phyloP scores from a whole-genome alignment of 2,113 vertebrate species.

The Eira barbara region DNA sequence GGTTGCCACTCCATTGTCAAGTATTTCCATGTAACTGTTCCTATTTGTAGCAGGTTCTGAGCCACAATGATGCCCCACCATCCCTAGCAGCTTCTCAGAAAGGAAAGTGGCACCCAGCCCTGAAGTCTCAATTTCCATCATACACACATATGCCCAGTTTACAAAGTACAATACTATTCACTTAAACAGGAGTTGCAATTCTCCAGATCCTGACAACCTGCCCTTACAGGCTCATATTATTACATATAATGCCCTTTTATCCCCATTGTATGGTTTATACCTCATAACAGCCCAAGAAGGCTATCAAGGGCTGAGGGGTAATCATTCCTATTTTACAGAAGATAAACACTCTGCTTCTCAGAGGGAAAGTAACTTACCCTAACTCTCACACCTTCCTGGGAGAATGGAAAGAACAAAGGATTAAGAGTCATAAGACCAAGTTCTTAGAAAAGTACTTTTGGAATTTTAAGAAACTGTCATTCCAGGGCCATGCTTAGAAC shows the following conservation, averaged over 20 bases:
- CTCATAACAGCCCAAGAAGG: not conserved
- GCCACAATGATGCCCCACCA: not conserved
- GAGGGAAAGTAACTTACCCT: not conserved
- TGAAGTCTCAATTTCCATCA: not conserved
- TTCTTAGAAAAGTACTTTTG: constrained; percentile 1
- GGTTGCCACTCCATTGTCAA: not conserved
- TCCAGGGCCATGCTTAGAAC: not conserved
- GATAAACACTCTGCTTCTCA: not conserved
- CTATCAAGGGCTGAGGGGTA: not conserved
- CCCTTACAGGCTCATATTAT: not conserved
- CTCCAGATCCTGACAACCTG: not conserved
- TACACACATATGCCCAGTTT: not conserved
- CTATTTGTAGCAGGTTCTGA: constrained; percentile 27
- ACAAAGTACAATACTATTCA: not conserved
- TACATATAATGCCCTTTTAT: not conserved
- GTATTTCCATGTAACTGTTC: not conserved
- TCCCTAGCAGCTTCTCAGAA: constrained; percentile 22
- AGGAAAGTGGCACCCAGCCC: not conserved
- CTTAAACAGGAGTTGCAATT: not conserved
- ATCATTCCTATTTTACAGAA: constrained; percentile 9
- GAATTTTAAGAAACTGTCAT: constrained; percentile 11
- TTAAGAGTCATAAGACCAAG: not conserved
- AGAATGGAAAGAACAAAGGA: constrained; percentile 4
- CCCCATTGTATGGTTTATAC: not conserved
- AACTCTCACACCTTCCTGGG: not conserved